Evolutionary conservation across 2,888 invertebrate genomes (phyloP).

Genomic region (Strigamia transsilvanica): DNA sequence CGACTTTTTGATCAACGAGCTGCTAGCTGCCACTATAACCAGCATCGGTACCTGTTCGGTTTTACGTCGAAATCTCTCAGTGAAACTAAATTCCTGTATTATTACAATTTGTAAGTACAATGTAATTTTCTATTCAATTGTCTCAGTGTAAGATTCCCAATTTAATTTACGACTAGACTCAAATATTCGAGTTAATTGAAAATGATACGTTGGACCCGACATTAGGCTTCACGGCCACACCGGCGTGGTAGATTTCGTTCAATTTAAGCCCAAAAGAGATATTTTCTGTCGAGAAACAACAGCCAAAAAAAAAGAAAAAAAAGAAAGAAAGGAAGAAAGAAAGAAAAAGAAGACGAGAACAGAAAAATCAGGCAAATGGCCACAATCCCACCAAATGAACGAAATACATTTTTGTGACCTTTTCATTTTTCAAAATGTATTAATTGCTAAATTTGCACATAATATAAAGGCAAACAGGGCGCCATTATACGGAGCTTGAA

Average conservation of each 20-base stretch:
- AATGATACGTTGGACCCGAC: neutral
- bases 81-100: neutral
- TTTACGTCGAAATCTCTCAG: neutral
- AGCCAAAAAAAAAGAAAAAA: too few relatives aligned
- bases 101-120: neutral
- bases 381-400: too few relatives aligned
- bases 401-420: too few relatives aligned
- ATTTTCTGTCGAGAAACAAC: too few relatives aligned
- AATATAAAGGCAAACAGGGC: neutral
- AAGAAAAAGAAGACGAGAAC: too few relatives aligned
- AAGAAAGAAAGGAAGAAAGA: too few relatives aligned
- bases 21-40: neutral
- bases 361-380: too few relatives aligned
- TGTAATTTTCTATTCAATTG: neutral
- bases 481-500: neutral
- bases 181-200: neutral
- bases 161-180: neutral
- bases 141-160: neutral
- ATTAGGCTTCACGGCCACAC: conserved; percentile 17
- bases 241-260: conserved; percentile 1
- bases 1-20: conserved; percentile 18
- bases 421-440: neutral
- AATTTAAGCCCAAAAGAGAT: too few relatives aligned
- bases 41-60: neutral
- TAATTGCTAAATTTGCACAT: neutral